These are phyloP conservation scores for Lateolabrax maculatus DNA, from an alignment of 2,797 vertebrate genomes.

Conservation along the genomic window DNA sequence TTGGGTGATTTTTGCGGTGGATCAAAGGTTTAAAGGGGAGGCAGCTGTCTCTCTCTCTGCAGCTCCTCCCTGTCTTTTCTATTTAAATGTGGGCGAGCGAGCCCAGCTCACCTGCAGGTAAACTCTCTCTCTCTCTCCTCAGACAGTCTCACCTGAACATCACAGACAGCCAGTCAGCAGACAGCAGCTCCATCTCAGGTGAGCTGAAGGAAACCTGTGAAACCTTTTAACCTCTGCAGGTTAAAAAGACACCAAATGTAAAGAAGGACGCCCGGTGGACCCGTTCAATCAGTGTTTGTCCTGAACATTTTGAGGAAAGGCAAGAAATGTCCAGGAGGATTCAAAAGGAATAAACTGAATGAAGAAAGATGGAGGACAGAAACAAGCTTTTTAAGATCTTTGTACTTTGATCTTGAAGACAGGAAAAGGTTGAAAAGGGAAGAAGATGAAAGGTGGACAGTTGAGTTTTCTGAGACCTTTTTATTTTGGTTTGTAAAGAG, in stretches of 20 bases:
- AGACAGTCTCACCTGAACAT: slow-evolving; percentile 48
- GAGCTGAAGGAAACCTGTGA: neutral
- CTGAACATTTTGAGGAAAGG: no score
- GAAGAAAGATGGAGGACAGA: neutral
- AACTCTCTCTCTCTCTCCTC: slow-evolving; percentile 46
- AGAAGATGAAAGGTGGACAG: neutral
- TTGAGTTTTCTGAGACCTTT: neutral
- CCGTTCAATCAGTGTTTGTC: no score
- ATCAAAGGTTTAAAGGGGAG: no score
- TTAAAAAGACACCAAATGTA: neutral
- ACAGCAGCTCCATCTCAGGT: slow-evolving; percentile 10
- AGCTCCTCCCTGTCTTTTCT: slow-evolving; percentile 82
- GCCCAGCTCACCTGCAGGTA: slow-evolving; percentile 52
- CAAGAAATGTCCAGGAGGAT: neutral
- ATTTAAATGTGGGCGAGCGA: slow-evolving; percentile 83
- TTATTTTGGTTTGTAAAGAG: neutral
- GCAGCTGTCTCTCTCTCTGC: slow-evolving; percentile 15
- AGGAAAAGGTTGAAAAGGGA: neutral
- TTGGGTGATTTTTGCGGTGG: no score
- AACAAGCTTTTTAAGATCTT: neutral
- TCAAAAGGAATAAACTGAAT: neutral
- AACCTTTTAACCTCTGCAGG: neutral
- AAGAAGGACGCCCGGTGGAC: neutral
- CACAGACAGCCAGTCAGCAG: slow-evolving; percentile 2
- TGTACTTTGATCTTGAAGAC: neutral